Base-by-base conservation (phyloP, 2,888 invertebrate species). In the Lasioglossum calceatum region DNA sequence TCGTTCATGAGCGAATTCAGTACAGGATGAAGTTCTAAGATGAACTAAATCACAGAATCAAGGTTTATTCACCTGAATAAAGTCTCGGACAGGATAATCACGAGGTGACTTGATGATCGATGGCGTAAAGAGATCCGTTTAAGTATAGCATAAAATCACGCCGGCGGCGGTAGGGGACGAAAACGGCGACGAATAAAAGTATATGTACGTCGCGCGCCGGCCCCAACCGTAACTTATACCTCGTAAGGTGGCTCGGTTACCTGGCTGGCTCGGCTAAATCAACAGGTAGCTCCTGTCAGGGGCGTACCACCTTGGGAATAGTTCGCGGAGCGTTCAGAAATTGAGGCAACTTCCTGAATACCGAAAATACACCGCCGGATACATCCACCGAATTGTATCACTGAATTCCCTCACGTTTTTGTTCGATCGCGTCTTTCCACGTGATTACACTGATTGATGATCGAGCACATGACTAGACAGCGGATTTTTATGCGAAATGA, bases 251-350 rank as follows among this genome's bases (percentile, higher is more conserved):
- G 85, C 85, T 79, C 81, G 70, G 85, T 88, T 91, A 91, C 91
- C 91, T 91, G 87, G 77, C 76, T 80, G 75, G 73, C 79, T 70
- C 39, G 78, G 85, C 67, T 64, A 83, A 84, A 90, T 91, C 91
- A 91, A 91, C 91, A 91, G 91, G 91, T 91, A 91, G 91, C 80
- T 81, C n/a, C 86, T 89, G 88, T 76, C 88, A 89, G 88, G 84
- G 87, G 83, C 88, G 91, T 89, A 87, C 16, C 74, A 70, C 76
- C 83, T 77, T 82, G 87, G 81, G 86, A 88, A 88, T 88, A 82
- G 80, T 76, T 64, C 70, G 81, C 39, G 78, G 77, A 89, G 77
- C 78, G 79, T 81, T 73, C 58, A 79, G 77, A 81, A 83, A 83
- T 79, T 67, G 50, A 72, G 75, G 75, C 23, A 47, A 75, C 71